A percentile compares a stretch with the other conserved stretches of the same genome.
Evolutionary conservation across 2,888 invertebrate genomes (phyloP).

Genomic region (Mesorhabditis spiculigera): DNA sequence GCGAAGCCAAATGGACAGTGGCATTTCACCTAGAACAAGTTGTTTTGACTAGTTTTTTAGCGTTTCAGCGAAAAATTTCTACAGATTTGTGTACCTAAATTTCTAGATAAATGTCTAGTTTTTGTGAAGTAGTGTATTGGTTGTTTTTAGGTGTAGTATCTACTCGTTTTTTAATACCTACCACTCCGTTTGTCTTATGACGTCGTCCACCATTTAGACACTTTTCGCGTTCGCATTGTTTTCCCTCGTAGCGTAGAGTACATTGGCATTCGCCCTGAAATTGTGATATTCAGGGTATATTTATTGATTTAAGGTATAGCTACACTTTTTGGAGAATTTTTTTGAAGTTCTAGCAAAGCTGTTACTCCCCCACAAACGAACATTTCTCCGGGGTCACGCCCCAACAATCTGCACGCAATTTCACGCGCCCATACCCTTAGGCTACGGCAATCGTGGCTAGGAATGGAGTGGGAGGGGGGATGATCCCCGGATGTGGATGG

Average conservation of each 20-base stretch:
- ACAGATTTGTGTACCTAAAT: background rate
- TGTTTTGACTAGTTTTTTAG: background rate
- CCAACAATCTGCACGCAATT: too few species aligned
- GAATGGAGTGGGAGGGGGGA: too few species aligned
- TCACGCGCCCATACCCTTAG: too few species aligned
- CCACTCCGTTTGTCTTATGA: conserved; percentile 26
- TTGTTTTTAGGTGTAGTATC: background rate
- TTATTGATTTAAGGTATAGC: background rate
- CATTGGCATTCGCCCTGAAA: conserved; percentile 41
- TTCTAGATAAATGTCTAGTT: background rate
- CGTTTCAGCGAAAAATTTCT: background rate
- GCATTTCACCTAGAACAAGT: conserved; percentile 21
- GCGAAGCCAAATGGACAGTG: conserved; percentile 38
- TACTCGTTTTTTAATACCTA: conserved; percentile 4
- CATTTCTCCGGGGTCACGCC: too few species aligned
- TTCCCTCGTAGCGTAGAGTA: conserved; percentile 33
- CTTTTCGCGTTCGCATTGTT: conserved; percentile 30
- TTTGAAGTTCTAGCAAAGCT: too few species aligned
- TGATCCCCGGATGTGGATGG: too few species aligned
- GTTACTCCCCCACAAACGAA: too few species aligned
- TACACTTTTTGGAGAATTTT: background rate
- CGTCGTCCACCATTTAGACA: conserved; percentile 37
- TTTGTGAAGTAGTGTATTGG: background rate
- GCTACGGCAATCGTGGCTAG: too few species aligned
- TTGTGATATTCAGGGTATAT: background rate